These are phyloP conservation scores for Anguilla rostrata DNA, from an alignment of 2,113 vertebrate species.

Conservation along the genomic window DNA sequence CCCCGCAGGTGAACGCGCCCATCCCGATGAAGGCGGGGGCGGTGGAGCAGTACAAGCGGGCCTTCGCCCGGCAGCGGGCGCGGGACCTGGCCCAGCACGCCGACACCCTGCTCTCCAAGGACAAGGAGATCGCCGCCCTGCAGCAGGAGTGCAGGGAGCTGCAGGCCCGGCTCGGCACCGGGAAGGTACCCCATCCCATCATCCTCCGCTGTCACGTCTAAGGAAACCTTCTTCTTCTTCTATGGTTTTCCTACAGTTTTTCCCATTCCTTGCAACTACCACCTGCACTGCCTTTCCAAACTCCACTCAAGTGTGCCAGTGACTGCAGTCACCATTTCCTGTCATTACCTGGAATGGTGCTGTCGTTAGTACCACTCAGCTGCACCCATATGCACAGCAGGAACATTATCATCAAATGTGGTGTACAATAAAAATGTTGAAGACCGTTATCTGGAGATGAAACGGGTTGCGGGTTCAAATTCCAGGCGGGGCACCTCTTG, in stretches of 20 bases:
- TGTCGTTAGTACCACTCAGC: neutral
- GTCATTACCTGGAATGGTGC: no score
- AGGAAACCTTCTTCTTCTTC: no score
- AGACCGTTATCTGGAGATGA: neutral
- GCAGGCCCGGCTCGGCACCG: constrained; percentile 73
- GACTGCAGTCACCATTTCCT: no score
- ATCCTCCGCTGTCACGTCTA: neutral
- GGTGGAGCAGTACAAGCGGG: constrained; percentile 86
- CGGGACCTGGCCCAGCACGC: constrained; percentile 90
- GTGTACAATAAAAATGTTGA: no score
- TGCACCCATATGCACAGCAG: no score
- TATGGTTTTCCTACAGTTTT: no score
- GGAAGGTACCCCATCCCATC: constrained; percentile 72
- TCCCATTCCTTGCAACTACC: no score
- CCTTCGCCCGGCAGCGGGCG: constrained; percentile 86
- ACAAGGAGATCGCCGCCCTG: constrained; percentile 89
- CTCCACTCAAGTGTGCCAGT: no score
- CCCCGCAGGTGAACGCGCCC: constrained; percentile 80
- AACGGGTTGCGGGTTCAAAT: neutral
- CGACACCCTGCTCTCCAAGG: constrained; percentile 85
- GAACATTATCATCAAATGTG: no score
- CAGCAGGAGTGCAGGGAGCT: constrained; percentile 85
- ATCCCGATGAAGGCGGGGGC: constrained; percentile 75
- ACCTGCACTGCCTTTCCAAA: no score
- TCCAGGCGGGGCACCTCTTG: neutral